phyloP scores from a whole-genome alignment of 2,888 invertebrate genomes.

The Epirrhoe alternata region DNA sequence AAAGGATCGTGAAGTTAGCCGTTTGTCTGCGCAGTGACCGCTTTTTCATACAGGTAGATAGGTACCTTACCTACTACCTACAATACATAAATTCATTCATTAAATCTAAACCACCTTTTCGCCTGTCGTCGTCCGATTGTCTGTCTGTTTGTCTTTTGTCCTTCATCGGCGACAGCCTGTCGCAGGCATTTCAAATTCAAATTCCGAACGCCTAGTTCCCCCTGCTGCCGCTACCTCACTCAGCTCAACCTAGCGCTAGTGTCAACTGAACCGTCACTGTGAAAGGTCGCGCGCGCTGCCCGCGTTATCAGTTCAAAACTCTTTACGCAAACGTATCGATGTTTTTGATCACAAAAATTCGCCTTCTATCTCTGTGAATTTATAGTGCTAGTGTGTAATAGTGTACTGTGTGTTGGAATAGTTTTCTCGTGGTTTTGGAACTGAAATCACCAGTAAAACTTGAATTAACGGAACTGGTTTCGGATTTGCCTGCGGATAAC shows the following conservation, averaged over 20 bases:
- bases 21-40: too few species aligned
- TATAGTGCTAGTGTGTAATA: slow-evolving; percentile 61
- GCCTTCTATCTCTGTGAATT: slow-evolving; percentile 64
- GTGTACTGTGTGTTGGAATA: slow-evolving; percentile 57
- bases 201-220: slow-evolving; percentile 36
- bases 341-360: slow-evolving; percentile 57
- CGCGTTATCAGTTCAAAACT: slow-evolving; percentile 56
- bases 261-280: slow-evolving; percentile 36
- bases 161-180: slow-evolving; percentile 11
- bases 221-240: slow-evolving; percentile 23
- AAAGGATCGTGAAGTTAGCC: too few species aligned
- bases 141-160: neutral
- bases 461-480: slow-evolving; percentile 70
- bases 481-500: slow-evolving; percentile 65
- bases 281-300: slow-evolving; percentile 32
- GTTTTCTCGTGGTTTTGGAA: slow-evolving; percentile 73
- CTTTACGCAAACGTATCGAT: slow-evolving; percentile 70
- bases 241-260: slow-evolving; percentile 42
- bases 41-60: too few species aligned
- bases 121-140: neutral
- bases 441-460: slow-evolving; percentile 73
- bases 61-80: too few species aligned
- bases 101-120: neutral
- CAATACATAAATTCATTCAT: neutral
- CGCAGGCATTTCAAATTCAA: slow-evolving; percentile 36